phyloP scores from a whole-genome alignment of 2,797 vertebrate genomes.

The Crocidura indochinensis region DNA sequence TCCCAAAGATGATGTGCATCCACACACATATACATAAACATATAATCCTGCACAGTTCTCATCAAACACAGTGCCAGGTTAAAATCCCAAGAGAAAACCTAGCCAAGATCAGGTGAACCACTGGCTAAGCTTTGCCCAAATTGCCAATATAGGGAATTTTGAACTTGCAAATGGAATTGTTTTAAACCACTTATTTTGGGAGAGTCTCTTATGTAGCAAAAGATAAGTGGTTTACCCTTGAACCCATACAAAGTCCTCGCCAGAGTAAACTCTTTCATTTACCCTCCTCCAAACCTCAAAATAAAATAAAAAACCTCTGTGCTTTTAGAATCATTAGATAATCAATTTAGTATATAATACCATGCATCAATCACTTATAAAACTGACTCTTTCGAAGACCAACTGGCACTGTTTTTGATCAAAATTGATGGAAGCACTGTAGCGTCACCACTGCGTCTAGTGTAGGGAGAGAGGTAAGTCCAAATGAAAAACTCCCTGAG shows the following conservation, averaged over 20 bases:
- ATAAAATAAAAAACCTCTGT: neutral
- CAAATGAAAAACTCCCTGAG: neutral
- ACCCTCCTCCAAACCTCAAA: neutral
- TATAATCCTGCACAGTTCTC: too few species aligned
- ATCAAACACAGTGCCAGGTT: too few species aligned
- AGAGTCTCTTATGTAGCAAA: neutral
- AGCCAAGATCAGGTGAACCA: neutral
- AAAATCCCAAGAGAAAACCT: too few species aligned
- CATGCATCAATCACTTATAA: slow-evolving; percentile 15
- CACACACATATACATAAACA: too few species aligned
- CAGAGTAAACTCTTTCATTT: slow-evolving; percentile 32
- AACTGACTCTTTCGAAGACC: slow-evolving; percentile 13
- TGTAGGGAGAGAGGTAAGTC: neutral
- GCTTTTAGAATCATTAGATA: neutral
- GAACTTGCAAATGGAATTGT: neutral
- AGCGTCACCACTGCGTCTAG: neutral
- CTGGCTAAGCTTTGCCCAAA: slow-evolving; percentile 6
- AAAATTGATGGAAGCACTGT: neutral
- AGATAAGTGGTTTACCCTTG: slow-evolving; percentile 22
- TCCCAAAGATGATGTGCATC: too few species aligned
- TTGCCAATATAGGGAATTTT: neutral
- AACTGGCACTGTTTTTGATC: neutral
- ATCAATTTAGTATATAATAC: slow-evolving; percentile 8
- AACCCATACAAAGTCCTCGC: neutral
- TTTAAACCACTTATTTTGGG: slow-evolving; percentile 43